Conservation (phyloP, 2,797 vertebrate genomes). For the Pristis pectinata region DNA sequence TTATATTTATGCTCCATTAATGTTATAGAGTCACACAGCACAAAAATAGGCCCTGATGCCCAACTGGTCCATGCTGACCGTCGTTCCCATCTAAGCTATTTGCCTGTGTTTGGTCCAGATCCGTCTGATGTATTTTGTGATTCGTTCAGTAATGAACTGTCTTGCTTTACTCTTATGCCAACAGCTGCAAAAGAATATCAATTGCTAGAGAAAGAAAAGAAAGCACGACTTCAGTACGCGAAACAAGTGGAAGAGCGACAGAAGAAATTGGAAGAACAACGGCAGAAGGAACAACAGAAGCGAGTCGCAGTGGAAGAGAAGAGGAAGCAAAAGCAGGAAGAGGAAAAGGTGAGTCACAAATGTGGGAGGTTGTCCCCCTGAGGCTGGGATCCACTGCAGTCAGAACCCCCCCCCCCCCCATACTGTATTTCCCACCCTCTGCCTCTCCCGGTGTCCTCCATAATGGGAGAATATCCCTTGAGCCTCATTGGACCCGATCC, state of each 20-base stretch:
- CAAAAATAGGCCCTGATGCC: no score
- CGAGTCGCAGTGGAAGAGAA: constrained; percentile 82
- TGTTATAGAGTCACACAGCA: neutral
- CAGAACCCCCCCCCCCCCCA: no score
- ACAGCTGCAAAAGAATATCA: constrained; percentile 78
- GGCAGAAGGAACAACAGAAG: constrained; percentile 80
- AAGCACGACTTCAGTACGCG: constrained; percentile 78
- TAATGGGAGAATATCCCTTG: no score
- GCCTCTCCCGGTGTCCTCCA: no score
- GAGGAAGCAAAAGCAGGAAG: constrained; percentile 79
- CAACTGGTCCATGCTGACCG: no score
- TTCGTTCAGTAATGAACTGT: neutral
- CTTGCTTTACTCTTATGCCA: neutral
- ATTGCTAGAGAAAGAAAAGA: constrained; percentile 83
- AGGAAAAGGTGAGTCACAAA: constrained; percentile 73
- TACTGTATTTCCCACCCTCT: no score
- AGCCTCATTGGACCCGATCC: no score
- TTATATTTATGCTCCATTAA: neutral
- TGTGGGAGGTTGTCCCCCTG: neutral
- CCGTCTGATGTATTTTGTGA: neutral
- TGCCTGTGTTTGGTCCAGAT: no score
- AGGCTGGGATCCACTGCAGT: neutral
- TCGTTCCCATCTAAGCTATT: no score
- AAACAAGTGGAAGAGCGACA: constrained; percentile 86
- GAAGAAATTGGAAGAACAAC: constrained; percentile 77